phyloP scores from a whole-genome alignment of 2,888 invertebrate species.

The Pheosia tremula region DNA sequence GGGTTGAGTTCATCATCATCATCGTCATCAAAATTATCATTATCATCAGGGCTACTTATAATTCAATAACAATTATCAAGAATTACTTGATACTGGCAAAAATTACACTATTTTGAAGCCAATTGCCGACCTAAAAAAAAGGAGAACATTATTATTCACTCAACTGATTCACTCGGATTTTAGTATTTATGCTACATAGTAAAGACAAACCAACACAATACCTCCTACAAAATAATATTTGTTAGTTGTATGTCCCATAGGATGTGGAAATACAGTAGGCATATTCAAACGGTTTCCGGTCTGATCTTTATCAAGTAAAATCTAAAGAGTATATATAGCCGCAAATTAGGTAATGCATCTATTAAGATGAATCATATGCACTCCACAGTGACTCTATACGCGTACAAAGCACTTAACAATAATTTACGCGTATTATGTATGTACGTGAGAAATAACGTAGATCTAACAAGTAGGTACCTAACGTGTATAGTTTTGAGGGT shows the following conservation, averaged over 20 bases:
- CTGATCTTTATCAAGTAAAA: not conserved
- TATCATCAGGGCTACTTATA: too few relatives aligned
- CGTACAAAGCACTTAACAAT: constrained; percentile 37
- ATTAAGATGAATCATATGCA: constrained; percentile 51
- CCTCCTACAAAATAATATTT: not conserved
- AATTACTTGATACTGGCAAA: too few relatives aligned
- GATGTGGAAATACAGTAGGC: not conserved
- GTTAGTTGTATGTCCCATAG: too few relatives aligned
- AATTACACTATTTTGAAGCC: too few relatives aligned
- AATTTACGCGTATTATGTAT: constrained; percentile 33
- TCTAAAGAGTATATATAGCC: not conserved
- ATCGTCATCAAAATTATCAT: too few relatives aligned
- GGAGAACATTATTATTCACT: too few relatives aligned
- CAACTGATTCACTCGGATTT: too few relatives aligned
- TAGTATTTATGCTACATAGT: too few relatives aligned
- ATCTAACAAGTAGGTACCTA: constrained; percentile 50
- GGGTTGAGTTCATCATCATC: too few relatives aligned
- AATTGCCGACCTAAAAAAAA: too few relatives aligned
- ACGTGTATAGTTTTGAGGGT: constrained; percentile 69
- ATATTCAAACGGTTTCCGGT: not conserved
- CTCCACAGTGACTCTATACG: constrained; percentile 16
- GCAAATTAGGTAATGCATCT: constrained; percentile 12
- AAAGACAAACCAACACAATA: too few relatives aligned
- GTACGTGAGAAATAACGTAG: constrained; percentile 59
- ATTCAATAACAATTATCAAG: too few relatives aligned